Conservation (phyloP, 2,888 invertebrate species). For the Thera britannica region DNA sequence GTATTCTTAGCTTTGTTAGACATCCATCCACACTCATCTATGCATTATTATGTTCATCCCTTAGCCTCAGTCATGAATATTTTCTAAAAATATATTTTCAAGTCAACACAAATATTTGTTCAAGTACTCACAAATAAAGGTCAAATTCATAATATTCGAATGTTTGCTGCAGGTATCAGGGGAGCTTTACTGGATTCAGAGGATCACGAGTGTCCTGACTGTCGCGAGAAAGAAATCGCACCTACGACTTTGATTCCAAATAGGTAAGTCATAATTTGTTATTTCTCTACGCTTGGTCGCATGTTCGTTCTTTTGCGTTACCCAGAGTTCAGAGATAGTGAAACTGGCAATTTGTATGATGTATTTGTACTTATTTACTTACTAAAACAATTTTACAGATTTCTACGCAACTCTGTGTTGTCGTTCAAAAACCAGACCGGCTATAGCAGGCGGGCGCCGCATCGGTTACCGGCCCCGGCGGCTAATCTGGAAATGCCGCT, state of each 20-base stretch:
- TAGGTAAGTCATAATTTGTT: conserved; percentile 59
- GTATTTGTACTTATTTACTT: not conserved
- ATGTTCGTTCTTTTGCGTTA: too few relatives aligned
- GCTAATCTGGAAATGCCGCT: conserved; percentile 51
- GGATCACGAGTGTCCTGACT: conserved; percentile 97
- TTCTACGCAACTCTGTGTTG: conserved; percentile 94
- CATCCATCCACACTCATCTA: too few relatives aligned
- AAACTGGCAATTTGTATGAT: too few relatives aligned
- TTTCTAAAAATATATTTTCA: too few relatives aligned
- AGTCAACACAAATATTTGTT: too few relatives aligned
- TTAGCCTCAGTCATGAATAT: too few relatives aligned
- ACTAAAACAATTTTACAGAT: conserved; percentile 72
- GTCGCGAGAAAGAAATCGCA: conserved; percentile 95
- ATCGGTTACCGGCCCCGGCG: conserved; percentile 57
- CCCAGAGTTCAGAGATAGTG: too few relatives aligned
- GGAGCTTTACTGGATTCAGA: conserved; percentile 95
- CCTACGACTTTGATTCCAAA: conserved; percentile 97
- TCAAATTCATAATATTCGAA: not conserved
- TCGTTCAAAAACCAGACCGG: conserved; percentile 97
- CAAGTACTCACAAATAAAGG: too few relatives aligned
- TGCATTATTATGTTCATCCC: too few relatives aligned
- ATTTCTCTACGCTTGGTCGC: too few relatives aligned
- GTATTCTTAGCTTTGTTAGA: too few relatives aligned
- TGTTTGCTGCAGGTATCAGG: conserved; percentile 88
- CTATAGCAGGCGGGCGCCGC: conserved; percentile 86